Evolutionary conservation across 2,888 invertebrate species (phyloP).

Genomic region (Caenorhabditis sp.): DNA sequence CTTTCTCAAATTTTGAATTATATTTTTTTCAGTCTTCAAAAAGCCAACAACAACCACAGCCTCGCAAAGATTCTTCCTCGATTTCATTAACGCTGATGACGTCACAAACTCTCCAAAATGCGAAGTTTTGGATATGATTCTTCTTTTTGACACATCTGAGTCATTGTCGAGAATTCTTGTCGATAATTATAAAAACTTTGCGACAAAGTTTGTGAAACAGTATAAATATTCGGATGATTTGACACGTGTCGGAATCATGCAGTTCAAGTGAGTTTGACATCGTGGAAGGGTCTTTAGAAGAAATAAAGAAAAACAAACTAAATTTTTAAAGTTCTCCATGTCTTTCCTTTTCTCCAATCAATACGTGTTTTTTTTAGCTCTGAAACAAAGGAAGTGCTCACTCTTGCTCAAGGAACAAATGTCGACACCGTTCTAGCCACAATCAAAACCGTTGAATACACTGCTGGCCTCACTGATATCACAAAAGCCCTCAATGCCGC

Average conservation of each 20-base stretch:
- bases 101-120: conserved; percentile 19
- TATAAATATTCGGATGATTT: conserved; percentile 26
- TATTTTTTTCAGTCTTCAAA: conserved; percentile 19
- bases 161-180: conserved; percentile 32
- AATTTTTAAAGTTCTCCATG: too few relatives aligned
- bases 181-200: conserved; percentile 23
- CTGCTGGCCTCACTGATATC: conserved; percentile 32
- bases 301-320: too few relatives aligned
- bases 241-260: conserved; percentile 29
- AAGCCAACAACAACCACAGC: conserved; percentile 3
- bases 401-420: conserved; percentile 14
- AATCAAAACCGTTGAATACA: conserved; percentile 22
- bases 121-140: conserved; percentile 33
- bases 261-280: conserved; percentile 19
- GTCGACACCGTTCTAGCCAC: conserved; percentile 10
- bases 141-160: conserved; percentile 36
- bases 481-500: conserved; percentile 16
- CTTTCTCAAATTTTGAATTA: neutral
- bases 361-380: conserved; percentile 11
- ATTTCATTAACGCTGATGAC: neutral
- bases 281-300: too few relatives aligned
- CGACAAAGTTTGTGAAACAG: conserved; percentile 22
- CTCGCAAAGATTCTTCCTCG: neutral
- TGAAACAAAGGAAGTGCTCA: conserved; percentile 7
- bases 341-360: too few relatives aligned